These are phyloP conservation scores for Adela reaumurella DNA, from an alignment of 2,888 invertebrate species.

Conservation along the genomic window DNA sequence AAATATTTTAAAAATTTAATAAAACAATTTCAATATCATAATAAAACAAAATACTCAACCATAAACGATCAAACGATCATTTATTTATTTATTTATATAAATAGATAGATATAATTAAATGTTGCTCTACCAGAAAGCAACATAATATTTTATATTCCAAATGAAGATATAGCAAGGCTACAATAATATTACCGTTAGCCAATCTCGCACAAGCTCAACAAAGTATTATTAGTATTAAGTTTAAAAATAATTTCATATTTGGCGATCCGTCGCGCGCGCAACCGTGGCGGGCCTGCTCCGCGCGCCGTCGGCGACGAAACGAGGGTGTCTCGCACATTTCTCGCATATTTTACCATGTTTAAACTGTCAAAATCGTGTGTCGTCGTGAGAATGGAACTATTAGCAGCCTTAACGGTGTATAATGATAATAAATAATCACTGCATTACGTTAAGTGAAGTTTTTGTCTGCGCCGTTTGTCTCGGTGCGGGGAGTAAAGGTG, in stretches of 20 bases:
- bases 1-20: too few species aligned
- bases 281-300: not conserved
- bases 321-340: not conserved
- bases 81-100: too few species aligned
- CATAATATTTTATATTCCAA: too few species aligned
- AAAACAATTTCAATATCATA: too few species aligned
- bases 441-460: slow-evolving; percentile 24
- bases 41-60: too few species aligned
- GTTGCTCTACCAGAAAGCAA: too few species aligned
- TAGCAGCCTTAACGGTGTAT: slow-evolving; percentile 41
- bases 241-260: not conserved
- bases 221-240: not conserved
- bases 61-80: too few species aligned
- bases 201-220: not conserved
- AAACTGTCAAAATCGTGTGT: slow-evolving; percentile 19
- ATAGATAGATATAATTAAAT: too few species aligned
- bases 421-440: slow-evolving; percentile 44
- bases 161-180: too few species aligned
- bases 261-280: not conserved
- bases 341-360: not conserved
- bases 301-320: not conserved
- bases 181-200: too few species aligned
- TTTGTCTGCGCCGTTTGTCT: slow-evolving; percentile 16
- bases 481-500: slow-evolving; percentile 5
- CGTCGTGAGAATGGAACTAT: slow-evolving; percentile 27